Percentiles rank a stretch among this genome's conserved stretches.
phyloP scores from a whole-genome alignment of 2,113 vertebrate species.

The Pelmatolapia mariae region DNA sequence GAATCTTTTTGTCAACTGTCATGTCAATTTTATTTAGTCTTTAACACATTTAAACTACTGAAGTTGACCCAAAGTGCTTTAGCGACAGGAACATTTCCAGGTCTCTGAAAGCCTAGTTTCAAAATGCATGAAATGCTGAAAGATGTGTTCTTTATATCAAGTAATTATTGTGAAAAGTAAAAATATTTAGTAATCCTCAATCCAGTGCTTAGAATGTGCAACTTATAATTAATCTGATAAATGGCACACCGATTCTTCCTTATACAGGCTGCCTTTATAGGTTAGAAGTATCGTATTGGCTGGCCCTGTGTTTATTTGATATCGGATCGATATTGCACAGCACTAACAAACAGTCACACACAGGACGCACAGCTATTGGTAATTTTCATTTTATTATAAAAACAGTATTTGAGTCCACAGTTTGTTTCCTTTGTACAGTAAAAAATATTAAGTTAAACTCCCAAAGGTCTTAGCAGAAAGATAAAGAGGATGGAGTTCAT shows the following conservation, averaged over 20 bases:
- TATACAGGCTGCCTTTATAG: neutral
- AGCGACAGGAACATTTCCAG: neutral
- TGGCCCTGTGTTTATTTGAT: neutral
- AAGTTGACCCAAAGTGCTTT: neutral
- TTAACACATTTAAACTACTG: neutral
- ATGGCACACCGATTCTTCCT: neutral
- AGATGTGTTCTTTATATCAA: neutral
- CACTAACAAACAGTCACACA: neutral
- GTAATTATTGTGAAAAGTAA: neutral
- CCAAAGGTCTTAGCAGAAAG: constrained; percentile 69
- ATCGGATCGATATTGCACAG: neutral
- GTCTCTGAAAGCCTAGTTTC: rapidly evolving
- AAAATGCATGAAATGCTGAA: neutral
- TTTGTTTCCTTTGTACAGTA: constrained; percentile 79
- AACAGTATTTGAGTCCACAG: constrained; percentile 76
- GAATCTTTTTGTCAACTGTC: neutral
- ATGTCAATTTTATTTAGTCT: neutral
- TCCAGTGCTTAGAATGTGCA: neutral
- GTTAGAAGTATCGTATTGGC: neutral
- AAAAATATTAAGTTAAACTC: constrained; percentile 81
- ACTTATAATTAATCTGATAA: neutral
- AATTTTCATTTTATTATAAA: constrained; percentile 76
- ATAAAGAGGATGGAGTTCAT: constrained; percentile 70
- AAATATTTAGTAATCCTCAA: neutral
- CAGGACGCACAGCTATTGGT: constrained; percentile 35